Evolutionary conservation across 1,140 invertebrate genomes (phyloP), one percentile per base, ranked within the genome.

Genomic region (Acyrthosiphon pisum): DNA sequence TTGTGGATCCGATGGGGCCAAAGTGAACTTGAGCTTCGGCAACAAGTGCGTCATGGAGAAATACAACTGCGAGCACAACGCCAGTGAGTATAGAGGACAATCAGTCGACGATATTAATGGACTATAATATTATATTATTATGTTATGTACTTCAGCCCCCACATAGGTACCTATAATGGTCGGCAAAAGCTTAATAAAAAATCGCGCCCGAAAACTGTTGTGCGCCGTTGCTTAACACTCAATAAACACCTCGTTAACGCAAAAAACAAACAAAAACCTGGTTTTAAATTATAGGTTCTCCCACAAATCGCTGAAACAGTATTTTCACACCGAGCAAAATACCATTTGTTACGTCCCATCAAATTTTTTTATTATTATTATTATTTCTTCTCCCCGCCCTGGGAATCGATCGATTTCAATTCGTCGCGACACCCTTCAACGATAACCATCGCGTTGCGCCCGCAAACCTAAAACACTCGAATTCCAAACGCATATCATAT

Each of bases 51-150:
- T 94, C 6, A 81, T 94, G 46, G 91, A 89, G 18, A 94, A 94
- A 53, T 94, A 94, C 90, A 94, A 94, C 93, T 94, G 94, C 94
- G 94, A 94, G 81, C 93, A 94, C 44, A 93, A 94, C 23, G 84
- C 94, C 6, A 94, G 94, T 94, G 93, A 93, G 94, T 93, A 53
- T 53, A 22, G 8, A 14, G 2, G 23, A 84, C 20, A 14, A 76
- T 76, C 14, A 18, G 30, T 76, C 30, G 14, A 6, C n/a, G 60
- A 18, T 76, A 76, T n/a, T n/a, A 76, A 76, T 76, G 30, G n/a
- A n/a, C 30, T 76, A 76, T n/a, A 68, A 30, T 50, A 48, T 53
- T 48, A 50, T 18, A 18, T 18, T 50, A 53, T 53, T 0, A 20
- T 76, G 20, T 76, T 18, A 18, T n/a, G 30, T n/a, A 76, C 60